phyloP scores from a whole-genome alignment of 2,888 invertebrate genomes.

The Axea sp. region DNA sequence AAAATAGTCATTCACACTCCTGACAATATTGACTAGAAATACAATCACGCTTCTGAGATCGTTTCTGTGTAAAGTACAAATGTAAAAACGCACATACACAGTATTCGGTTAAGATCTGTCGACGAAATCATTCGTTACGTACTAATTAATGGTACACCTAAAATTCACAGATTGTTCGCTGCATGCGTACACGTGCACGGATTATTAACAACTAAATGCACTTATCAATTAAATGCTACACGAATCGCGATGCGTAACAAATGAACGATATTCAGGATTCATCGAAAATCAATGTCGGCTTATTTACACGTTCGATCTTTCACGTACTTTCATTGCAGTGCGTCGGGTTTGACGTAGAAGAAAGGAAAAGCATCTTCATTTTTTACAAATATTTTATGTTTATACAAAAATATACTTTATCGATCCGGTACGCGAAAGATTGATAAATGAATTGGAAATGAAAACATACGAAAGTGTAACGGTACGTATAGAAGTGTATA shows the following conservation, averaged over 20 bases:
- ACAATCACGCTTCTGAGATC: slow-evolving; percentile 60
- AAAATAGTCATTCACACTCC: slow-evolving; percentile 29
- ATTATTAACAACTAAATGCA: slow-evolving; percentile 43
- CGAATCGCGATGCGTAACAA: too few relatives aligned
- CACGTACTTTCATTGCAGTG: too few relatives aligned
- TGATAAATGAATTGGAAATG: too few relatives aligned
- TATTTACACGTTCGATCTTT: too few relatives aligned
- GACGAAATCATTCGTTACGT: slow-evolving; percentile 17
- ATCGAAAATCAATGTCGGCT: too few relatives aligned
- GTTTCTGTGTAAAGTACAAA: slow-evolving; percentile 69
- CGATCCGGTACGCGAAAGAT: too few relatives aligned
- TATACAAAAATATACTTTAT: too few relatives aligned
- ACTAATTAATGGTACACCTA: slow-evolving; percentile 46
- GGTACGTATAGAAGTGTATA: too few relatives aligned
- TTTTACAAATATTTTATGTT: too few relatives aligned
- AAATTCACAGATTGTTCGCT: slow-evolving; percentile 37
- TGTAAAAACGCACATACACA: slow-evolving; percentile 69
- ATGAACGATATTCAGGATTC: background rate
- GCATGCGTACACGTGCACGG: slow-evolving; percentile 23
- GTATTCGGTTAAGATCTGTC: slow-evolving; percentile 49
- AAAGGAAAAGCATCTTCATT: too few relatives aligned
- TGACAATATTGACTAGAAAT: slow-evolving; percentile 49
- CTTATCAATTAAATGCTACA: slow-evolving; percentile 30
- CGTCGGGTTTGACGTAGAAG: too few relatives aligned
- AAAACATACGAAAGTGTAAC: too few relatives aligned